Conservation (phyloP, 2,888 invertebrate species). For the Ellobium chinense region DNA sequence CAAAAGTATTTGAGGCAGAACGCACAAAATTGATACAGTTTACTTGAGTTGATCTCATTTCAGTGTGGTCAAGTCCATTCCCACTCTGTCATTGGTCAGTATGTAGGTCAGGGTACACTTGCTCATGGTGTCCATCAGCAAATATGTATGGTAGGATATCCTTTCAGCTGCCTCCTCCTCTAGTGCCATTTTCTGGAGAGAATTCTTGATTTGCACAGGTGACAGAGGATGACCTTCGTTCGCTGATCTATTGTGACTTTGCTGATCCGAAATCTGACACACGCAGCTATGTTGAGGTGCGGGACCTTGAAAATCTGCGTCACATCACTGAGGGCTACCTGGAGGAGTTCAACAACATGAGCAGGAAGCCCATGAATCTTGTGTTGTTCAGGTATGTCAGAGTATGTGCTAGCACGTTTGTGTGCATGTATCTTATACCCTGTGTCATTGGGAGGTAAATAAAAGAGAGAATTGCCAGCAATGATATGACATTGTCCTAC, state of each 20-base stretch:
- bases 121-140: too few species aligned
- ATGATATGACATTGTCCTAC: too few species aligned
- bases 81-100: too few species aligned
- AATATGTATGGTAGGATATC: not conserved
- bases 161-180: too few species aligned
- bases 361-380: constrained; percentile 97
- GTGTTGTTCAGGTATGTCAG: constrained; percentile 83
- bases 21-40: too few species aligned
- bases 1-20: too few species aligned
- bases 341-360: constrained; percentile 95
- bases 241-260: constrained; percentile 95
- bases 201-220: constrained; percentile 79
- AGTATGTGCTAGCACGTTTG: not conserved
- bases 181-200: too few species aligned
- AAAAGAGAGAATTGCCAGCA: too few species aligned
- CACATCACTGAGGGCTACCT: constrained; percentile 92
- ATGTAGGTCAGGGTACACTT: too few species aligned
- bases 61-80: too few species aligned
- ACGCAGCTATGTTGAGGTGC: constrained; percentile 92
- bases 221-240: constrained; percentile 89
- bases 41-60: too few species aligned
- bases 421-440: not conserved
- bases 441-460: too few species aligned
- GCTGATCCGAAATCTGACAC: constrained; percentile 95
- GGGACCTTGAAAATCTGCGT: constrained; percentile 89